phyloP scores from a whole-genome alignment of 2,797 vertebrate genomes.

The Margarornis squamiger region DNA sequence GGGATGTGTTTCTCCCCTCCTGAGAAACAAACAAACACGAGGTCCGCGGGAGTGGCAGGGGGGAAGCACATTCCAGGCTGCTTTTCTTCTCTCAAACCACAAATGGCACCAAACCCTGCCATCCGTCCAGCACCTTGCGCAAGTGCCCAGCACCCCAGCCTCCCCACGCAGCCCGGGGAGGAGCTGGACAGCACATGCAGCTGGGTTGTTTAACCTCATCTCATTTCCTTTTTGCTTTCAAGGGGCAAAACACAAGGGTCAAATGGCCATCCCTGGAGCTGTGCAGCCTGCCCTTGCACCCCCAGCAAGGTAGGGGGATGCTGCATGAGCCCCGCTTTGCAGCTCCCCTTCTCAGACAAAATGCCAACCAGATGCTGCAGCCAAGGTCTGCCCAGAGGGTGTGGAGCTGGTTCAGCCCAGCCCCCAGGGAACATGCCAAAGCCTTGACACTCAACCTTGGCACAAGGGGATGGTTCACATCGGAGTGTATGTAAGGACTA shows the following conservation, averaged over 20 bases:
- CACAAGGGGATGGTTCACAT: neutral
- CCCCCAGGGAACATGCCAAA: neutral
- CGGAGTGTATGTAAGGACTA: neutral
- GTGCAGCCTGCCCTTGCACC: neutral
- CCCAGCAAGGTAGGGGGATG: neutral
- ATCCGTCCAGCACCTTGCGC: neutral
- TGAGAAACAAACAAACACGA: slow-evolving; percentile 26
- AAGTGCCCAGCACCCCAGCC: neutral
- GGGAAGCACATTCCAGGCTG: neutral
- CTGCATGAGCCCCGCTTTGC: accelerated
- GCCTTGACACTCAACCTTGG: slow-evolving; percentile 8
- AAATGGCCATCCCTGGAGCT: neutral
- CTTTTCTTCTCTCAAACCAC: neutral
- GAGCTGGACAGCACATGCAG: neutral
- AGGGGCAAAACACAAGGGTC: neutral
- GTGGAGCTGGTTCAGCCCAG: accelerated
- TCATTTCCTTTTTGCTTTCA: neutral
- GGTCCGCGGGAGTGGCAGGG: neutral
- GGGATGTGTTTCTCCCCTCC: neutral
- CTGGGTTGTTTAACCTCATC: neutral
- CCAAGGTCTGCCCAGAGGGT: neutral
- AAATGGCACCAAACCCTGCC: neutral
- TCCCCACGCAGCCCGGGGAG: accelerated
- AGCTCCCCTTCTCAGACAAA: neutral
- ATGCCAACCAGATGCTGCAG: neutral